Evolutionary conservation across 1,140 invertebrate genomes (phyloP), one percentile per base, ranked within the genome.

Genomic region (Sarcophaga peregrina): DNA sequence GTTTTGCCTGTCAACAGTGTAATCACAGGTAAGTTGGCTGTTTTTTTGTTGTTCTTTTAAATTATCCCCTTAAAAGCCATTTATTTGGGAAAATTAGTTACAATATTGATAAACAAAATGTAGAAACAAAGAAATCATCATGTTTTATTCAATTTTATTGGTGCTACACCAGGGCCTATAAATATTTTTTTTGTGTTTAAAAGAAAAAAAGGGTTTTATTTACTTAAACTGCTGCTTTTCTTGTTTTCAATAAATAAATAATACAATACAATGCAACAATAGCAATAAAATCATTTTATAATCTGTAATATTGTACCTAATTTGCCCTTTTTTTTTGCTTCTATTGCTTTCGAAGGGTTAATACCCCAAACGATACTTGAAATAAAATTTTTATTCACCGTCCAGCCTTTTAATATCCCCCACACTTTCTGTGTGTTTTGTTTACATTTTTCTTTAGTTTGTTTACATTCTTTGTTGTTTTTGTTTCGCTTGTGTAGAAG

Each of bases 1-100:
- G 98, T 91, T 99, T 99, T 91, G 97, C 98, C 72, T 99, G 98
- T 91, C 97, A 99, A 91, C 97, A 98, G 91, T 99, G 98, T 91
- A 98, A 97, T 92, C 97, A 99, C 91, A 97, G 98, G 98, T 99
- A 90, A 93, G 92, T 15, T 37, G 4, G 25, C 25, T 37, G 4
- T 37, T 10, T 37, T 10, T 37, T 37, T 37, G 25, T 37, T 37
- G 25, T 37, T 37, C 1, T 37, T 37, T 37, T 48, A 80, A 20
- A 78, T 78, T 50, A 50, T 20, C 11, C 75, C 75, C 75, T 50
- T 50, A 17, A 11, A 50, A 4, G 17, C n/a, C 75, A 78, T 50
- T 52, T 78, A 78, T 20, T 47, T 17, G 10, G 4, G 25, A 2
- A 37, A 37, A 37, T 37, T 17, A 78, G 10, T 9, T 20, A 20